phyloP scores from a whole-genome alignment of 2,113 vertebrate genomes.

The Ursus arctos region DNA sequence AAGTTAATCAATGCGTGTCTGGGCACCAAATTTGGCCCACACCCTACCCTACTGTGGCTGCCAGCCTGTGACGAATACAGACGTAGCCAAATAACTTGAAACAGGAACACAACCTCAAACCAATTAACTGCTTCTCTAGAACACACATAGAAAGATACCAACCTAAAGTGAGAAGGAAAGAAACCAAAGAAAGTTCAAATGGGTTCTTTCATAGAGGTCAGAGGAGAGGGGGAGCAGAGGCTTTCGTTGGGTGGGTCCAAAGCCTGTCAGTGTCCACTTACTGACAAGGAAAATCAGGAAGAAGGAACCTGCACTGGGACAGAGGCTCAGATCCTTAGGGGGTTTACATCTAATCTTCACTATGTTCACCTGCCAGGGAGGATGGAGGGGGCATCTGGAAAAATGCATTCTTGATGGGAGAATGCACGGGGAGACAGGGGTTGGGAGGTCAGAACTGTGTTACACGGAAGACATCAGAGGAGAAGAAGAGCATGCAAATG shows the following conservation, averaged over 20 bases:
- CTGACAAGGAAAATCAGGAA: background rate
- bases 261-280: background rate
- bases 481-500: background rate
- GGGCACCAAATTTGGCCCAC: background rate
- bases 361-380: background rate
- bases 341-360: background rate
- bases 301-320: accelerated
- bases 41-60: background rate
- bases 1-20: background rate
- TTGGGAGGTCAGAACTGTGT: background rate
- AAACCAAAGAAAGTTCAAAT: background rate
- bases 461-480: background rate
- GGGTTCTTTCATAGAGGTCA: background rate
- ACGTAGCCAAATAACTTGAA: background rate
- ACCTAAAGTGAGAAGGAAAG: background rate
- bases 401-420: no score
- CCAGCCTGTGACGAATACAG: background rate
- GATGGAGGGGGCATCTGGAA: accelerated
- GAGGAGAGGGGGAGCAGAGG: accelerated
- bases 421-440: background rate
- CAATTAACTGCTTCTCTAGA: background rate
- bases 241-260: background rate
- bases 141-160: background rate
- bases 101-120: background rate
- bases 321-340: background rate